Percentiles rank a stretch among this genome's conserved stretches.
Conservation (phyloP, 2,113 vertebrate genomes). For the Hippocampus abdominalis region DNA sequence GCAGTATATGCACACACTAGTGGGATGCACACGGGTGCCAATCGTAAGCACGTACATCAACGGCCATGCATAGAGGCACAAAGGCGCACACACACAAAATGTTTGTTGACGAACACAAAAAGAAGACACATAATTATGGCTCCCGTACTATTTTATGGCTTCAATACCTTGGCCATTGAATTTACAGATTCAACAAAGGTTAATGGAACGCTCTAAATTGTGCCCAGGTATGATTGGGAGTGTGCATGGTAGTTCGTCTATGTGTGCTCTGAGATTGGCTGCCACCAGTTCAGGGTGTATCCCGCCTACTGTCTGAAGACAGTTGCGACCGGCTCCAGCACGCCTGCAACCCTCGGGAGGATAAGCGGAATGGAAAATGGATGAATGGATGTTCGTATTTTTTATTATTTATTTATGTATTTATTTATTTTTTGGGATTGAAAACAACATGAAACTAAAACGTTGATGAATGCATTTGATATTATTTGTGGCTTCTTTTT, state of each 20-base stretch:
- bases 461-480: too few species aligned
- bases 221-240: too few species aligned
- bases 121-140: conserved; percentile 54
- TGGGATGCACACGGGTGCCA: conserved; percentile 9
- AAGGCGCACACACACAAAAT: neutral
- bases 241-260: too few species aligned
- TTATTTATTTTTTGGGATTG: neutral
- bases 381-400: neutral
- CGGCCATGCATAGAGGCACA: neutral
- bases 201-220: too few species aligned
- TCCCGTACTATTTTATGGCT: conserved; percentile 44
- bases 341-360: too few species aligned
- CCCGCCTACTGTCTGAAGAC: too few species aligned
- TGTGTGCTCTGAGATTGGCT: too few species aligned
- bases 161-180: conserved; percentile 64
- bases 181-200: conserved; percentile 48
- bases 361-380: too few species aligned
- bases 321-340: too few species aligned
- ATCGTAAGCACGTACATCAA: conserved; percentile 18
- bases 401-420: conserved; percentile 11
- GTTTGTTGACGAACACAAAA: conserved; percentile 14
- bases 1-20: conserved; percentile 19
- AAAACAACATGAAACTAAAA: too few species aligned
- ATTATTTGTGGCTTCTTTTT: too few species aligned
- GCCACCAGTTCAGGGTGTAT: too few species aligned